Evolutionary conservation across 35 echinoderm and acorn worm genomes (phyloP).

Genomic region (Ophiothrix spiculata): DNA sequence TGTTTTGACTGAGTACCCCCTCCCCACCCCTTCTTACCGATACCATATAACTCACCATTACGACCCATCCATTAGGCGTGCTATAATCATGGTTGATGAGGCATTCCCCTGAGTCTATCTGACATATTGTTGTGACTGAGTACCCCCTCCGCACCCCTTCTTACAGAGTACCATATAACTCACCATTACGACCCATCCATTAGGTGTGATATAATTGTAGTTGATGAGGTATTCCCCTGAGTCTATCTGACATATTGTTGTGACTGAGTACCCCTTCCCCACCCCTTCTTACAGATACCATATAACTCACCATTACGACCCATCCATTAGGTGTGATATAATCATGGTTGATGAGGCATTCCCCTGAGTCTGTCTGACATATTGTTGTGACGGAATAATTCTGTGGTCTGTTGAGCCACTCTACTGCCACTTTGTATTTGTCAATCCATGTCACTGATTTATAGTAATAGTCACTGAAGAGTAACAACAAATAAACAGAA

Average conservation of each 20-base stretch:
- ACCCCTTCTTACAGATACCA: too few species aligned
- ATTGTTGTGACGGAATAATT: constrained; percentile 58
- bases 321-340: constrained; percentile 57
- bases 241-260: constrained; percentile 58
- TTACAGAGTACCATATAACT: too few species aligned
- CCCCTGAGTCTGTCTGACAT: constrained; percentile 54
- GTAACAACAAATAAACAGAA: too few species aligned
- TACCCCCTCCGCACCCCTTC: too few species aligned
- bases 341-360: constrained; percentile 45
- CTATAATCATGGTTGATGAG: too few species aligned
- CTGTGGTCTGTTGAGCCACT: constrained; percentile 81
- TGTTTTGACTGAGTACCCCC: too few species aligned
- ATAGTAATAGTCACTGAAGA: constrained; percentile 88
- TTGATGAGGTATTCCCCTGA: constrained; percentile 42
- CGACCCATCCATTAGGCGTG: too few species aligned
- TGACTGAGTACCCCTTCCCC: constrained; percentile 50
- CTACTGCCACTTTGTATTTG: constrained; percentile 49
- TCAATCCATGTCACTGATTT: constrained; percentile 68
- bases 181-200: constrained; percentile 85
- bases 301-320: constrained; percentile 75
- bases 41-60: too few species aligned
- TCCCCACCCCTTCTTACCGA: too few species aligned
- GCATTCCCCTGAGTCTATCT: too few species aligned
- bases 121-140: too few species aligned
- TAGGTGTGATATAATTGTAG: constrained; percentile 28